These are phyloP conservation scores for Melanostoma mellinum DNA, from an alignment of 2,888 invertebrate genomes.

Conservation along the genomic window DNA sequence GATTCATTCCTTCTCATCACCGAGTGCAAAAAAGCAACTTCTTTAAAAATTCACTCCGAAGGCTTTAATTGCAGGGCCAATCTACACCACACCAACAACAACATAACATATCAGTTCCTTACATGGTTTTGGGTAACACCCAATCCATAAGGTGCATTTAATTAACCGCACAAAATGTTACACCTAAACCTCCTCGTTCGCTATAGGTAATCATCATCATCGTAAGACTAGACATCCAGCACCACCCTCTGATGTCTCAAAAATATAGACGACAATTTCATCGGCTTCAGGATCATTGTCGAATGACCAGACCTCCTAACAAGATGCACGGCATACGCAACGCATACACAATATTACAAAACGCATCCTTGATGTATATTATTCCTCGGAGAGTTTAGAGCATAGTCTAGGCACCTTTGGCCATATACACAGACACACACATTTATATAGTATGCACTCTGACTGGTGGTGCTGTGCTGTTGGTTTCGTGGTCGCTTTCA, in stretches of 20 bases:
- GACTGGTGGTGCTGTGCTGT: constrained; percentile 7
- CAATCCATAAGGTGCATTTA: constrained; percentile 74
- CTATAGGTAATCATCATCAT: constrained; percentile 26
- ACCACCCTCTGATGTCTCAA: constrained; percentile 14
- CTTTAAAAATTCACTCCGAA: not conserved
- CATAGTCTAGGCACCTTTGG: constrained; percentile 71
- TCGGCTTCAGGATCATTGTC: constrained; percentile 33
- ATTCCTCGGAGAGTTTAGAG: constrained; percentile 34
- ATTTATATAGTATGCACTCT: constrained; percentile 4
- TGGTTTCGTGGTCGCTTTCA: constrained; percentile 41
- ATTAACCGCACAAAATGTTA: constrained; percentile 73
- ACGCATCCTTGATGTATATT: constrained; percentile 61
- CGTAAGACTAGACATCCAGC: not conserved
- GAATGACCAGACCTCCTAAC: constrained; percentile 48
- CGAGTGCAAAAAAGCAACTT: not conserved
- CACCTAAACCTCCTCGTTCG: constrained; percentile 21
- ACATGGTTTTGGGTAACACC: constrained; percentile 72
- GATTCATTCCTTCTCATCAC: constrained; percentile 15
- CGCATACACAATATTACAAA: constrained; percentile 40
- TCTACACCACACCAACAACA: constrained; percentile 15
- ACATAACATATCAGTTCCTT: constrained; percentile 54
- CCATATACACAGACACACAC: constrained; percentile 24
- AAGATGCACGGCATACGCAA: constrained; percentile 48
- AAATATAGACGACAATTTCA: constrained; percentile 45
- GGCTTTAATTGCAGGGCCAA: constrained; percentile 33